Evolutionary conservation across 2,797 vertebrate species (phyloP), one percentile per base, ranked within the genome.

Genomic region (Dryobates pubescens): DNA sequence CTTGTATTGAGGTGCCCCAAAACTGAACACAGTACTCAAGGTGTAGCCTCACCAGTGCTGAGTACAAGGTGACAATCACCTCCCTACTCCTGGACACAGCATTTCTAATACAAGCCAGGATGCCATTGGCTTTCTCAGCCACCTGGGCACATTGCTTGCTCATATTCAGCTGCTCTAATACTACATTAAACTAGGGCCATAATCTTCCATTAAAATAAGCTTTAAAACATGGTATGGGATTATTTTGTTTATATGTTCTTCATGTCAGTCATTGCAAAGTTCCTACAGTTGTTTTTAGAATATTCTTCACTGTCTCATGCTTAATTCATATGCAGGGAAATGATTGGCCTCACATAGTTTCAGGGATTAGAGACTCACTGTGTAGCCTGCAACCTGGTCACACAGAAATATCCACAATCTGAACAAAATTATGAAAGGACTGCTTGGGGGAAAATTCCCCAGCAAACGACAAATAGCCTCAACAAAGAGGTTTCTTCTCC

Each of bases 401-500:
- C 78, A 93, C 83, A 95, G 89, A 97, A 95, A 91, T 84, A 89
- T 58, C n/a, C 84, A 79, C 78, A 89, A 79, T 93, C 57, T 59
- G 29, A 78, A 77, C 71, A 81, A 95, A 95, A 96, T 89, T 95
- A 86, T 94, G 89, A 84, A 85, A 95, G 47, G 41, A 96, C 49
- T 89, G 96, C 96, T 96, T 91, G 82, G 91, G 92, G 97, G 89
- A 23, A 97, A 97, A 96, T 96, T 90, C 95, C 91, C 62, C 51
- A 88, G 78, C 32, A 84, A 88, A 49, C 96, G 95, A 96, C 93
- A 71, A 89, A 94, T 79, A 94, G 24, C 70, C 76, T 88, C 75
- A 88, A 92, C 94, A 94, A 88, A 94, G 94, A 92, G 71, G 59
- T 88, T 94, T 93, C 89, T 96, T 94, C 90, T 78, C 77, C 12